Evolutionary conservation across 2,797 vertebrate species (phyloP).

Genomic region (Anas flavirostris): DNA sequence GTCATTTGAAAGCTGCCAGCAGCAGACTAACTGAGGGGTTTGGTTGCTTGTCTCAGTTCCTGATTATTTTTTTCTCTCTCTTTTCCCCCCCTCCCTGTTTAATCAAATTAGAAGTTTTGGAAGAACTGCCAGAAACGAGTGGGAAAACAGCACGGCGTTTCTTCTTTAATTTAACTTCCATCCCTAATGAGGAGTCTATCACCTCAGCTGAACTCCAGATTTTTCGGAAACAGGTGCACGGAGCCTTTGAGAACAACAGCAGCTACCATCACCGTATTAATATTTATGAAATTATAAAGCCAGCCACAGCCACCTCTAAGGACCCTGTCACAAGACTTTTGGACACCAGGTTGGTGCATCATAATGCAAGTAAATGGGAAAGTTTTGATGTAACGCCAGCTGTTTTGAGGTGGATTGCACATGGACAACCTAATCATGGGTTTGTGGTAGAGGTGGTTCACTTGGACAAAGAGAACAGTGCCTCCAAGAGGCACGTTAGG

Average conservation of each 20-base stretch:
- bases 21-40: not conserved
- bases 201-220: constrained; percentile 95
- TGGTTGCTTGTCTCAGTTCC: constrained; percentile 36
- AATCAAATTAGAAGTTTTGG: constrained; percentile 88
- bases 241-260: constrained; percentile 76
- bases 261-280: constrained; percentile 94
- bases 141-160: constrained; percentile 93
- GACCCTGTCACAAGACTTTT: constrained; percentile 91
- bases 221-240: constrained; percentile 92
- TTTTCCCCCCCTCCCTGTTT: not conserved
- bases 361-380: constrained; percentile 95
- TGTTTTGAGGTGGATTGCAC: constrained; percentile 90
- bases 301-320: constrained; percentile 76
- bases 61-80: constrained; percentile 31
- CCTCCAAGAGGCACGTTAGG: constrained; percentile 89
- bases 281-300: constrained; percentile 96
- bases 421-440: constrained; percentile 91
- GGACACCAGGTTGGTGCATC: constrained; percentile 95
- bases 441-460: constrained; percentile 96
- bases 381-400: constrained; percentile 97
- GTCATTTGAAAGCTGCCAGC: not conserved
- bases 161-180: constrained; percentile 96
- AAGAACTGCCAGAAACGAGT: constrained; percentile 90
- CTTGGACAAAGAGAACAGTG: constrained; percentile 79
- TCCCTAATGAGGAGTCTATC: constrained; percentile 92